These are phyloP conservation scores for Mus spicilegus DNA, from an alignment of 2,113 vertebrate genomes.

Conservation along the genomic window DNA sequence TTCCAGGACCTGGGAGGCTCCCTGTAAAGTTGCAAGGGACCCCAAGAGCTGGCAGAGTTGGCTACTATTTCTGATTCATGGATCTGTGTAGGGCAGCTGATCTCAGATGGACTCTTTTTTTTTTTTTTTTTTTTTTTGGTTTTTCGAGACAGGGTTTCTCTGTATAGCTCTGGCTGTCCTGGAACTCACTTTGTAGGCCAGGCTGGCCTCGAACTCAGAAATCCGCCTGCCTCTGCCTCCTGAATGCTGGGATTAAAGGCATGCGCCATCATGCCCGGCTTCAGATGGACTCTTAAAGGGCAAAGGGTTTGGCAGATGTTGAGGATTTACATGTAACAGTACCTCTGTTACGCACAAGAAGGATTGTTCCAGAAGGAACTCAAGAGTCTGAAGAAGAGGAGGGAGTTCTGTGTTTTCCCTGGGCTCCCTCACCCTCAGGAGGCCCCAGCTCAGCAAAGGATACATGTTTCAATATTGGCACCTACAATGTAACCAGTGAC, in stretches of 20 bases:
- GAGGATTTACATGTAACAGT: not conserved
- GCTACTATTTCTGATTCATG: not conserved
- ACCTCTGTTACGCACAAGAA: not conserved
- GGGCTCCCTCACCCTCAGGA: no score
- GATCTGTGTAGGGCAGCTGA: not conserved
- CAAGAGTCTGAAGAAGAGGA: not conserved
- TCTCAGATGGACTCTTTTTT: not conserved
- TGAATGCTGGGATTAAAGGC: no score
- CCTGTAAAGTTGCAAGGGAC: not conserved
- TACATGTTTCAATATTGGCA: constrained; percentile 93
- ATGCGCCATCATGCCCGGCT: no score
- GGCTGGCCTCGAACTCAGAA: no score
- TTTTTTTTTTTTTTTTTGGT: no score
- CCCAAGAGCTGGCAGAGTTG: not conserved
- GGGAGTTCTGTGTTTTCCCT: no score
- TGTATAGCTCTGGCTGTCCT: no score
- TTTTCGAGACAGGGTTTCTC: no score
- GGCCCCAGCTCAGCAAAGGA: constrained; percentile 84
- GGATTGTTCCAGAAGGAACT: not conserved
- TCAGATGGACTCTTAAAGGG: not conserved
- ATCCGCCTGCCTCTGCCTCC: no score
- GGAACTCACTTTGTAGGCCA: no score
- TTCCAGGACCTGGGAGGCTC: not conserved
- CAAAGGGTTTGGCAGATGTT: not conserved
- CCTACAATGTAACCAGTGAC: constrained; percentile 92